phyloP scores from a whole-genome alignment of 2,888 invertebrate genomes.

The Papilio protenor region DNA sequence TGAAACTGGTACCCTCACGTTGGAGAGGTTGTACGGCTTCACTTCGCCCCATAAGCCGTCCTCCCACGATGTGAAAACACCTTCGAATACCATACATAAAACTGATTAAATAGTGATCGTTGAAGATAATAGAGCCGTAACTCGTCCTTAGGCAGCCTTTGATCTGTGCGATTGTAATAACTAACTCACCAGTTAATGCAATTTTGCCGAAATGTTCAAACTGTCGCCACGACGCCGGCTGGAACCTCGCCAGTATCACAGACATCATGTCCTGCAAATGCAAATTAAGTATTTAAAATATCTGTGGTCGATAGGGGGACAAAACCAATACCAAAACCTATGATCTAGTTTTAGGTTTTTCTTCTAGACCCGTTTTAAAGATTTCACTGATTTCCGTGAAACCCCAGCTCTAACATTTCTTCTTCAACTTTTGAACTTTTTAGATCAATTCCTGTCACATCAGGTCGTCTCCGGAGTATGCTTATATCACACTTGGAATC shows the following conservation, averaged over 20 bases:
- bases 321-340: not conserved
- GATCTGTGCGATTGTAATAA: not conserved
- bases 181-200: slow-evolving; percentile 51
- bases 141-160: not conserved
- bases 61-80: slow-evolving; percentile 83
- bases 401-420: too few species aligned
- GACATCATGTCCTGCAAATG: slow-evolving; percentile 59
- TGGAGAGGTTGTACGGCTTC: slow-evolving; percentile 85
- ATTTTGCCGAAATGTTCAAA: slow-evolving; percentile 58
- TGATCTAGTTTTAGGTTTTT: too few species aligned
- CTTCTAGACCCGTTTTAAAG: too few species aligned
- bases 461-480: too few species aligned
- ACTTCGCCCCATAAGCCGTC: slow-evolving; percentile 80
- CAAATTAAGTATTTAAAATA: not conserved
- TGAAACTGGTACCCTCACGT: slow-evolving; percentile 84
- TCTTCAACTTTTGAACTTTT: too few species aligned
- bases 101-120: not conserved
- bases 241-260: slow-evolving; percentile 54
- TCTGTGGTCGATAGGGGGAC: not conserved
- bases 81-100: slow-evolving; percentile 59
- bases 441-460: too few species aligned
- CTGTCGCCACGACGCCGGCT: slow-evolving; percentile 56
- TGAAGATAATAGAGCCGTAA: not conserved
- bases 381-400: too few species aligned
- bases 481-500: not conserved